Percentiles rank a stretch among this genome's conserved stretches.
These are phyloP conservation scores for Pseudopleuronectes americanus DNA, from an alignment of 2,797 vertebrate species.

Conservation along the genomic window DNA sequence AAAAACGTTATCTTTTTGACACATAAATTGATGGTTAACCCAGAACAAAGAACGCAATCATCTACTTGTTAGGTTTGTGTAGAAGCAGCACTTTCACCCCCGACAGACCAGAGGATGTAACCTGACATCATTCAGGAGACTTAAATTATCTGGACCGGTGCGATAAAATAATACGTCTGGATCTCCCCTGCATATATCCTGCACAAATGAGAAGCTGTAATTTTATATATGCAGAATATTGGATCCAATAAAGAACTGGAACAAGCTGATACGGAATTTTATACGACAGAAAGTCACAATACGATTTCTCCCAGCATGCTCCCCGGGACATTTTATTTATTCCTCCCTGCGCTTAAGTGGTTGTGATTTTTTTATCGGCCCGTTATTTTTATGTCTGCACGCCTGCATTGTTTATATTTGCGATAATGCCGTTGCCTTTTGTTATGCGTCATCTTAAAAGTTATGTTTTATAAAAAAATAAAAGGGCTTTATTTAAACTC, in stretches of 20 bases:
- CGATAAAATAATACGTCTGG: not conserved
- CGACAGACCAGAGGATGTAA: not conserved
- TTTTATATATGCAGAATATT: constrained; percentile 9
- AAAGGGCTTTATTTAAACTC: too few species aligned
- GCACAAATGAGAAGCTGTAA: not conserved
- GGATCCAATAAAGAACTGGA: not conserved
- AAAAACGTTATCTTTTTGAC: not conserved
- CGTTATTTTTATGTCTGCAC: constrained; percentile 41
- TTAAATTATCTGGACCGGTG: not conserved
- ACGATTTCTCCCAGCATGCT: constrained; percentile 4
- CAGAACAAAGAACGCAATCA: too few species aligned
- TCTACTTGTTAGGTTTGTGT: too few species aligned
- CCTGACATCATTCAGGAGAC: not conserved
- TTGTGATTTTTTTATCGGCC: constrained; percentile 28
- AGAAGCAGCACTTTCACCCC: not conserved
- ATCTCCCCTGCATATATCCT: not conserved
- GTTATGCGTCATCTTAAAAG: too few species aligned
- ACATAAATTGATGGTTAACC: not conserved
- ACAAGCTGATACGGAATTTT: not conserved
- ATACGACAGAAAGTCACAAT: not conserved
- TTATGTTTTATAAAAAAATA: too few species aligned
- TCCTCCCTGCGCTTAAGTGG: not conserved
- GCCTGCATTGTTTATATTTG: constrained; percentile 20
- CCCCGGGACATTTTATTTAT: constrained; percentile 14
- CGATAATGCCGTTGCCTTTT: constrained; percentile 20